Evolutionary conservation across 1,140 invertebrate genomes (phyloP), one percentile per base, ranked within the genome.

Genomic region (Penaeus indicus): DNA sequence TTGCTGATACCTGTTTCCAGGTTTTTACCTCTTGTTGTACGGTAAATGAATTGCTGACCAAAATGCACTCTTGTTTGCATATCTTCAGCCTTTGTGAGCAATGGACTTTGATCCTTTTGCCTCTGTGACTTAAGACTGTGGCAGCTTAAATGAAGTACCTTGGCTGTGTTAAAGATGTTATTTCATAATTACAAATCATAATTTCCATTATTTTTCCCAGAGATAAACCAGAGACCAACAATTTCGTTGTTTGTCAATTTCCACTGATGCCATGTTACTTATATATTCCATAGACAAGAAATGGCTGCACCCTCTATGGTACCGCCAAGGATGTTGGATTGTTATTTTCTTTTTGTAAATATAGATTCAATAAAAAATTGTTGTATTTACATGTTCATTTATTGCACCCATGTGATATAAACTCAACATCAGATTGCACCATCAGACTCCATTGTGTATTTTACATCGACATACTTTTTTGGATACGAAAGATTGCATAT

Each of bases 271-370:
- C 86, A 88, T 88, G 81, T 72, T 79, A 86, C 85, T 86, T 87
- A 75, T 54, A 72, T 87, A 83, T 88, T 88, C 86, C 86, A 88
- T 82, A 83, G 86, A 82, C 54, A 67, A 88, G 69, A 80, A 88
- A 69, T 83, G 86, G 86, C 62, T 88, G 86, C 80, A 83, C 62
- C 86, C 86, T 88, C 67, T 88, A 88, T 88, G 86, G 86, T 82
- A 72, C 60, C 72, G 80, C 86, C 79, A 88, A 82, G 80, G 79
- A 79, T 88, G 80, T 88, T 83, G 86, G 86, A 88, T 83, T 88
- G 86, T 88, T 88, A 78, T 87, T 88, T 88, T 83, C 80, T 88
- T 88, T 88, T 88, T 88, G 86, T 88, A 88, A 88, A 88, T 88
- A 88, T 82, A 88, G 86, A 88, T 82, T 81, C 85, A 86, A 75